Conservation (phyloP, 2,113 vertebrate genomes). For the Clarias macrocephalus region DNA sequence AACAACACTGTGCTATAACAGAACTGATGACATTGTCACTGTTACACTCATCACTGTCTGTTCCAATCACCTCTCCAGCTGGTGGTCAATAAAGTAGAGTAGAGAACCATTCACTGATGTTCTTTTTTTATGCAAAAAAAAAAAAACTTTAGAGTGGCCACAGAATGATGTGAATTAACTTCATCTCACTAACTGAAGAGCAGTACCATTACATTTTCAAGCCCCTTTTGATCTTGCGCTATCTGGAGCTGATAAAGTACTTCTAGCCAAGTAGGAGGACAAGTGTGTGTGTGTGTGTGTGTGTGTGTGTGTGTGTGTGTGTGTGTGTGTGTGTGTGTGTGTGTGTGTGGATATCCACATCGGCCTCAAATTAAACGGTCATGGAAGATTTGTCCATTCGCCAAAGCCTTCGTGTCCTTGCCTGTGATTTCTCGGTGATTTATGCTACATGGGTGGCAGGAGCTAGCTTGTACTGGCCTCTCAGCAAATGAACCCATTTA, state of each 20-base stretch:
- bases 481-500: constrained; percentile 18
- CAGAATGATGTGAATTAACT: background rate
- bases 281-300: background rate
- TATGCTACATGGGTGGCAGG: constrained; percentile 21
- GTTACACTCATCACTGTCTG: background rate
- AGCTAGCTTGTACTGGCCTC: constrained; percentile 10
- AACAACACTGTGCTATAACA: background rate
- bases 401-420: constrained; percentile 38
- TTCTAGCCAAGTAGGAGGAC: background rate
- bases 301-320: constrained; percentile 13
- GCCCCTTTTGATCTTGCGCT: constrained; percentile 3
- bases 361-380: constrained; percentile 27
- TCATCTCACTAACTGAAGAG: background rate
- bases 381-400: constrained; percentile 39
- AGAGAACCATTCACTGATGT: background rate
- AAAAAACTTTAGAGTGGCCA: background rate
- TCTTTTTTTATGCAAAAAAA: background rate
- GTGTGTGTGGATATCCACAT: background rate
- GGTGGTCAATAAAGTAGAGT: background rate
- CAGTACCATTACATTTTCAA: constrained; percentile 1
- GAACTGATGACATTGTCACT: background rate
- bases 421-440: constrained; percentile 55
- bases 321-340: constrained; percentile 4
- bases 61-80: background rate
- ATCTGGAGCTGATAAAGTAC: background rate